These are phyloP conservation scores for Tipula vernalis DNA, from an alignment of 2,888 invertebrate genomes.

Conservation along the genomic window DNA sequence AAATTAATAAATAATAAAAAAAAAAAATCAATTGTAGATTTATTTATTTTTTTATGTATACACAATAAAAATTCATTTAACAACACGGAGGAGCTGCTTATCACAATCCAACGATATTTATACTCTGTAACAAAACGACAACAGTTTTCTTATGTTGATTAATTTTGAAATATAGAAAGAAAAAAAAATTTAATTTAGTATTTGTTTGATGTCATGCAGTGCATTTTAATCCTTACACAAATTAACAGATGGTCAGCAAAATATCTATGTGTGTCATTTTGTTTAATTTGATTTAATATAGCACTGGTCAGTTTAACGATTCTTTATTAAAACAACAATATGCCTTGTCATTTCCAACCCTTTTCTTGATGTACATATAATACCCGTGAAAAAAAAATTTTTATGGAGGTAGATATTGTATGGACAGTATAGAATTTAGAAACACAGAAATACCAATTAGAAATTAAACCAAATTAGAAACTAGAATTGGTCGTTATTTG, in stretches of 20 bases:
- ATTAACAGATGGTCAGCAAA: neutral
- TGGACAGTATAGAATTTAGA: too few species aligned
- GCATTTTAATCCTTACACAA: neutral
- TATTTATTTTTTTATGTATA: neutral
- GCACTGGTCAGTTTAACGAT: neutral
- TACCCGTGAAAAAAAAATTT: neutral
- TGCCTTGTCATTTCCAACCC: neutral
- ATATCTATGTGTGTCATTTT: neutral
- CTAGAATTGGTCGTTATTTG: too few species aligned
- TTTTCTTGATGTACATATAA: neutral
- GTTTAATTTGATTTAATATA: neutral
- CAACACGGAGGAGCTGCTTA: neutral
- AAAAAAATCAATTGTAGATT: neutral
- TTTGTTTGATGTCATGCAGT: neutral
- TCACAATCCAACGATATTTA: neutral
- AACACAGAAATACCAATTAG: too few species aligned
- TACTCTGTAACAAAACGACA: neutral
- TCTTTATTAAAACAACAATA: neutral
- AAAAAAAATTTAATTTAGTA: neutral
- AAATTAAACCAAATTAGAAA: too few species aligned
- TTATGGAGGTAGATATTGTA: too few species aligned
- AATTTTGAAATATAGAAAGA: neutral
- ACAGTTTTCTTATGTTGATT: neutral
- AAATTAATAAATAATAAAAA: neutral
- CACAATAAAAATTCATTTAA: neutral